These are phyloP conservation scores for Menidia menidia DNA, from an alignment of 2,797 vertebrate species.

Conservation along the genomic window DNA sequence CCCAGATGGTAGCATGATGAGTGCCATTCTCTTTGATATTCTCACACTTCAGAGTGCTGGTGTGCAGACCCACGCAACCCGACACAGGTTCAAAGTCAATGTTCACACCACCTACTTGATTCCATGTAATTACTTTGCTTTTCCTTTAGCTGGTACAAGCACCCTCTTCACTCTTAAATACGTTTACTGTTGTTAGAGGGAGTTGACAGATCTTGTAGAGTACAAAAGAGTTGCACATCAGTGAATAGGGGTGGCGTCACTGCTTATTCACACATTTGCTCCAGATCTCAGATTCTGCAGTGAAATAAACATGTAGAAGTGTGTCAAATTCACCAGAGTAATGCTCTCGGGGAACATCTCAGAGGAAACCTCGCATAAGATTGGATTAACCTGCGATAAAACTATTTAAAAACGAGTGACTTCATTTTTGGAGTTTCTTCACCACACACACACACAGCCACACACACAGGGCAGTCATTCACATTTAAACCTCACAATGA, in stretches of 20 bases:
- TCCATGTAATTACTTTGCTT: slow-evolving; percentile 54
- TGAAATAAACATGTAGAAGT: slow-evolving; percentile 12
- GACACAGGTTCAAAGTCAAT: slow-evolving; percentile 65
- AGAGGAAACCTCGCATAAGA: not conserved
- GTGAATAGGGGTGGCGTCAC: slow-evolving; percentile 22
- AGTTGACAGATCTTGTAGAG: slow-evolving; percentile 40
- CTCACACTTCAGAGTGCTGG: slow-evolving; percentile 66
- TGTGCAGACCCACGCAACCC: slow-evolving; percentile 67
- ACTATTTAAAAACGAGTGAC: slow-evolving; percentile 8
- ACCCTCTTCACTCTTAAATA: slow-evolving; percentile 50
- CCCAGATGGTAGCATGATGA: slow-evolving; percentile 82
- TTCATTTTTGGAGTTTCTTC: slow-evolving; percentile 33
- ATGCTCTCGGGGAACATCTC: not conserved
- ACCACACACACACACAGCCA: slow-evolving; percentile 18
- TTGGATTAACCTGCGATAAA: not conserved
- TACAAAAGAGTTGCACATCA: slow-evolving; percentile 36
- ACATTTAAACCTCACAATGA: slow-evolving; percentile 67
- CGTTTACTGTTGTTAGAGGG: slow-evolving; percentile 38
- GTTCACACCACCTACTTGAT: slow-evolving; percentile 65
- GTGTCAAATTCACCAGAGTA: not conserved
- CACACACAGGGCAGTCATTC: slow-evolving; percentile 63
- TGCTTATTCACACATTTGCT: slow-evolving; percentile 31
- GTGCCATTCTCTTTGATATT: slow-evolving; percentile 77
- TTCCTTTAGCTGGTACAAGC: slow-evolving; percentile 45
- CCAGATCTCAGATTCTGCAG: slow-evolving; percentile 4